Evolutionary conservation across 2,888 invertebrate genomes (phyloP).

Genomic region (Malacosoma neustria): DNA sequence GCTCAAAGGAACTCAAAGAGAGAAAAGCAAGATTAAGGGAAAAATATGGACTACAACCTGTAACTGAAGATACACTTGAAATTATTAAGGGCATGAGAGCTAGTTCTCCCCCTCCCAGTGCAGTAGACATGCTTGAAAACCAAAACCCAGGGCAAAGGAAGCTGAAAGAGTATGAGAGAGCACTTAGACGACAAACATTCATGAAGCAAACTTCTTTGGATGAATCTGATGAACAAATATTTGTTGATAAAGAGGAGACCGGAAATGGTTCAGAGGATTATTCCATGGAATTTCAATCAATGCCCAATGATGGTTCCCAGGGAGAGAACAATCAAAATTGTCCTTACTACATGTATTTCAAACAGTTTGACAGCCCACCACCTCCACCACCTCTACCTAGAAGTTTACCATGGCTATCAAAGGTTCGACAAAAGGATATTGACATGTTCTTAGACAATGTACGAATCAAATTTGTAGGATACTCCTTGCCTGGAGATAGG

Average conservation of each 20-base stretch:
- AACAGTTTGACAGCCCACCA: constrained; percentile 61
- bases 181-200: constrained; percentile 83
- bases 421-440: constrained; percentile 95
- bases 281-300: constrained; percentile 75
- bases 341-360: constrained; percentile 57
- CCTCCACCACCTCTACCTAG: constrained; percentile 62
- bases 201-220: constrained; percentile 95
- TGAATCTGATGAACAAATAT: constrained; percentile 83
- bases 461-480: constrained; percentile 96
- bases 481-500: constrained; percentile 89
- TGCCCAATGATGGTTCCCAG: constrained; percentile 49
- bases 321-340: constrained; percentile 50
- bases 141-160: constrained; percentile 84
- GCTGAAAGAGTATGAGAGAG: constrained; percentile 72
- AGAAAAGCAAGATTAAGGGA: constrained; percentile 83
- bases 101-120: constrained; percentile 95
- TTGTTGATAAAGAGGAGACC: constrained; percentile 81
- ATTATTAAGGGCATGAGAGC: constrained; percentile 96
- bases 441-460: constrained; percentile 94
- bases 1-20: constrained; percentile 87
- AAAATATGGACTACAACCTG: constrained; percentile 81
- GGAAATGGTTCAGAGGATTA: constrained; percentile 77
- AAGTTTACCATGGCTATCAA: constrained; percentile 96
- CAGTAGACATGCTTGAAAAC: constrained; percentile 90
- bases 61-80: constrained; percentile 95